Evolutionary conservation across 1,140 invertebrate genomes (phyloP), one percentile per base, ranked within the genome.

Genomic region (Heliconius hermathena): DNA sequence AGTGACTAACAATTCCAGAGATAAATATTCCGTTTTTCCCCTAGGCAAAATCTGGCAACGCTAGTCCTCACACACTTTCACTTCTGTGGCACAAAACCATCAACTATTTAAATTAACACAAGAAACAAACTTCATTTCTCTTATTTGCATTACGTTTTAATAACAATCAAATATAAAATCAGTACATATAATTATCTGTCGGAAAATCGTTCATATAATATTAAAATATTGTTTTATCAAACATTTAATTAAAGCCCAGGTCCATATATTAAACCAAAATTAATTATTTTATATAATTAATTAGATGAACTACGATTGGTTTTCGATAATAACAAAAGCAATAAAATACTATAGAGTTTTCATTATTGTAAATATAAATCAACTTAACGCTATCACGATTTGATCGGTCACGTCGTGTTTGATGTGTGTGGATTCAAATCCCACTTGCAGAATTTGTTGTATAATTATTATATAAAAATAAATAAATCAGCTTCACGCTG

Each of bases 171-270:
- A 72, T 72, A 38, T 72, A 38, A 38, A 26, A 66, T 26, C 60
- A 66, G 26, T 29, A 8, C 33, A 36, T 36, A 66, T 26, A 66
- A 66, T 66, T 26, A 16, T 66, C 13, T 29, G 11, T 72, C n/a
- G 8, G 33, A 38, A 72, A 72, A 71, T 20, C 71, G 38, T 70
- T 71, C 22, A 33, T 71, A n/a, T n/a, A n/a, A n/a, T n/a, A 46
- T 71, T 36, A 73, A 54, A 78, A 74, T 66, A 78, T 74, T 78
- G 71, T 78, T 74, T 78, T 66, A 22, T 11, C 57, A 60, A 74
- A 78, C 36, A 78, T 78, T 36, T 49, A 38, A 78, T 66, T 70
- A 71, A 26, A 70, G 3, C 72, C 29, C 71, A 46, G 20, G 36
- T 78, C 54, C 41, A 74, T 72, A 74, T 60, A 78, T 60, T 66